phyloP scores from a whole-genome alignment of 92 coral and sea anemone species.

The Desmophyllum pertusum region DNA sequence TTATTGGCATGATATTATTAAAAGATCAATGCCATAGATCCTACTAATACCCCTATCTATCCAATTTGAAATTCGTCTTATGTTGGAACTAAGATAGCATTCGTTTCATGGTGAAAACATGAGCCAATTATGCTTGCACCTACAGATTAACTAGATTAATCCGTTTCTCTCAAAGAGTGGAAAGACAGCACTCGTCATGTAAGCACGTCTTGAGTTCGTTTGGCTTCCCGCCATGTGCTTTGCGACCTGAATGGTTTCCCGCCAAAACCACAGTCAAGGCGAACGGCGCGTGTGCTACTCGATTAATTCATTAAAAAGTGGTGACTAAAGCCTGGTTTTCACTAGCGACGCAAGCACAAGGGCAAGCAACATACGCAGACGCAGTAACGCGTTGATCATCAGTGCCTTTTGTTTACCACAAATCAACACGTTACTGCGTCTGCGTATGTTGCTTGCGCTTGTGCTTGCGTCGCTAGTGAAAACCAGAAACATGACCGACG shows the following conservation, averaged over 20 bases:
- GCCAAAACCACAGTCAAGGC: not conserved
- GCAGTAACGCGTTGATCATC: no score
- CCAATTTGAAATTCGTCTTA: not conserved
- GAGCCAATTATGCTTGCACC: slow-evolving; percentile 2
- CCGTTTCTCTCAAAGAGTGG: slow-evolving; percentile 10
- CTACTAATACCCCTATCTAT: not conserved
- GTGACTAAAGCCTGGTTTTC: no score
- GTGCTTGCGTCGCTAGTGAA: no score
- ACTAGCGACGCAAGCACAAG: no score
- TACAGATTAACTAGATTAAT: slow-evolving; percentile 9
- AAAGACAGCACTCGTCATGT: not conserved
- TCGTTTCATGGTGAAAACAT: slow-evolving; percentile 21
- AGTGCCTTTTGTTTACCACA: no score
- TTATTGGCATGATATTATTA: slow-evolving; percentile 1
- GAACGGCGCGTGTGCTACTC: not conserved
- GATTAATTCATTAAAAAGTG: not conserved
- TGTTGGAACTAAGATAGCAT: slow-evolving; percentile 20
- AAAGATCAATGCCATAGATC: slow-evolving; percentile 8
- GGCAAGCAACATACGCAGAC: no score
- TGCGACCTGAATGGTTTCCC: not conserved
- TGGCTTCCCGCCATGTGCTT: slow-evolving; percentile 27
- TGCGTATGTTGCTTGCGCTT: no score
- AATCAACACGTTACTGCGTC: no score
- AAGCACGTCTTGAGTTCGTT: not conserved
- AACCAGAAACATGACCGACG: no score